These are phyloP conservation scores for Plebejus argus DNA, from an alignment of 2,888 invertebrate genomes.

Conservation along the genomic window DNA sequence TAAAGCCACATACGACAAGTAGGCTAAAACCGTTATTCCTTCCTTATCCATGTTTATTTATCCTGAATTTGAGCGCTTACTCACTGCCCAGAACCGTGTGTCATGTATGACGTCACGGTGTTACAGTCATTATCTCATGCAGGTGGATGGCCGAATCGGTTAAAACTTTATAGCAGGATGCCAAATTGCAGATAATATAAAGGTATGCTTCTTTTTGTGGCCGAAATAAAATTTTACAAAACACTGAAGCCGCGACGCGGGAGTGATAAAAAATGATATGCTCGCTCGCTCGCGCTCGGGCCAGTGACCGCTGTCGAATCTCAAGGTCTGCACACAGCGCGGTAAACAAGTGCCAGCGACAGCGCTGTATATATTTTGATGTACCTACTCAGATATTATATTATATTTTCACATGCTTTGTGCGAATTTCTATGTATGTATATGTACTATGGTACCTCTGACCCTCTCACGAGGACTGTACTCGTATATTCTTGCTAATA, in stretches of 20 bases:
- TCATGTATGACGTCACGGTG: not conserved
- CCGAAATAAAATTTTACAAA: slow-evolving; percentile 29
- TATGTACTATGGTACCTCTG: not conserved
- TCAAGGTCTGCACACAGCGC: slow-evolving; percentile 75
- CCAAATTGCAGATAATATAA: slow-evolving; percentile 10
- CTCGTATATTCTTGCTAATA: no score
- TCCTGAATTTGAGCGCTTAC: slow-evolving; percentile 18
- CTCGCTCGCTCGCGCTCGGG: slow-evolving; percentile 60
- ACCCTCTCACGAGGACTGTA: no score
- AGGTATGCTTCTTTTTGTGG: not conserved
- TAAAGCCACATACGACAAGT: not conserved
- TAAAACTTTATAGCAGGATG: not conserved
- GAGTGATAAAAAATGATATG: slow-evolving; percentile 59
- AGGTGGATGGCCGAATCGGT: slow-evolving; percentile 12
- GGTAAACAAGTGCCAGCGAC: slow-evolving; percentile 72
- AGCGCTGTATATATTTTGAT: slow-evolving; percentile 45
- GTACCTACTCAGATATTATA: not conserved
- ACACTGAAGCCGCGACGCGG: slow-evolving; percentile 38
- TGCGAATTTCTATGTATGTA: no score
- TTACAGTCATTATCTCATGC: slow-evolving; percentile 6
- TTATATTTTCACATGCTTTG: not conserved
- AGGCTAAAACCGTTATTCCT: not conserved
- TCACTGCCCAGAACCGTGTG: not conserved
- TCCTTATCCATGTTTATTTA: slow-evolving; percentile 19
- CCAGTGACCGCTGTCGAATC: slow-evolving; percentile 77